Conservation (phyloP, 1,140 invertebrate species). For the Aporrectodea caliginosa region DNA sequence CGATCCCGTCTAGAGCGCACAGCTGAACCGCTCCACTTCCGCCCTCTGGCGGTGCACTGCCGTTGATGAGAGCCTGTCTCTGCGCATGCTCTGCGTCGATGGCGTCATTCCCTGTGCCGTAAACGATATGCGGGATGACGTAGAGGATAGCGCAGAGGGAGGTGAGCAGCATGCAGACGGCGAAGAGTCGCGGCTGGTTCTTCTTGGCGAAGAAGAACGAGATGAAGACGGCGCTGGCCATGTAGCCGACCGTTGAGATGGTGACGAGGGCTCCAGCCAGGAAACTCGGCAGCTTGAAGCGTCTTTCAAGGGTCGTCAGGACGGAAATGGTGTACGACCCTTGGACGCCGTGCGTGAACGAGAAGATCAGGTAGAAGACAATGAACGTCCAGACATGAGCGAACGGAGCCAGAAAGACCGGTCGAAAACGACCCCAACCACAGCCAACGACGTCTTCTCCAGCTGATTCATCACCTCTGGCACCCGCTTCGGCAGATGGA, state of each 20-base stretch:
- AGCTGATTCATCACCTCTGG: too few relatives aligned
- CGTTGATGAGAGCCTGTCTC: too few relatives aligned
- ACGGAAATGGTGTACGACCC: constrained; percentile 71
- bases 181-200: constrained; percentile 56
- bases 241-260: constrained; percentile 25
- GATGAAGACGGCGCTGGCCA: constrained; percentile 9
- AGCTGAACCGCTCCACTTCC: not conserved
- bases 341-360: constrained; percentile 15
- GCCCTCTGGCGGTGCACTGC: not conserved
- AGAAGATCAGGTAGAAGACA: not conserved
- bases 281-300: constrained; percentile 70
- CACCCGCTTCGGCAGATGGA: too few relatives aligned
- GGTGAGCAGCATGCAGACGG: constrained; percentile 44
- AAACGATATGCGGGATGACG: constrained; percentile 66
- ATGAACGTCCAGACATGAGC: constrained; percentile 22
- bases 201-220: constrained; percentile 6
- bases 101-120: constrained; percentile 40
- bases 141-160: constrained; percentile 62
- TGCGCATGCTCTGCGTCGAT: too few relatives aligned
- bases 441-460: too few relatives aligned
- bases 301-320: constrained; percentile 74
- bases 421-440: too few relatives aligned
- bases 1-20: not conserved
- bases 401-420: too few relatives aligned
- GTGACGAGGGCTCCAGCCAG: constrained; percentile 1